Evolutionary conservation across 1,140 invertebrate species (phyloP), one percentile per base, ranked within the genome.

Genomic region (Pantala flavescens): DNA sequence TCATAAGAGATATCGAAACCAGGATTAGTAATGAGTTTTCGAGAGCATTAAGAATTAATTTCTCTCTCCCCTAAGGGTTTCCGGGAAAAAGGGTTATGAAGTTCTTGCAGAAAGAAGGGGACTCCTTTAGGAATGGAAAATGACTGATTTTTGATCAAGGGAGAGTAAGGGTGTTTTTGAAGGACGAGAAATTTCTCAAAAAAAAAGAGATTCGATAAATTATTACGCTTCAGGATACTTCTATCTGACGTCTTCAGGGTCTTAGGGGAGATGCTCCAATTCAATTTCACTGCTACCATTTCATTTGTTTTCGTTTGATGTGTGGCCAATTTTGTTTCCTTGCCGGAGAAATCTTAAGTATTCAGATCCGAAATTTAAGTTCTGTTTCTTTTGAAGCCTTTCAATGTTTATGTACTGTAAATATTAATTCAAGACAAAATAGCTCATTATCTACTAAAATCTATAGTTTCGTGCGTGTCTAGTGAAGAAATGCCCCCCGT

Each of bases 111-210:
- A 12, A 12, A 49, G 49, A 63, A 63, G 49, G 49, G n/a, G 49
- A 21, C 16, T 21, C n/a, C 16, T 16, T 63, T 63, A 21, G 49
- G n/a, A 63, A 63, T 63, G 49, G 49, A 21, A 63, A 63, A 63
- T 63, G 49, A 63, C 49, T 63, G 49, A 63, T 63, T 63, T 63
- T 63, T 63, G 49, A 63, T 63, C 16, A 63, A 63, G 49, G 49
- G 49, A 21, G 49, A 63, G 49, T 3, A 21, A 63, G 49, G 3
- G n/a, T 63, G 49, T 63, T 63, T 63, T 63, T 63, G 49, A 63
- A 63, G 12, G 49, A 63, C 49, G 49, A 63, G 49, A 21, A 63
- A 63, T 63, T 36, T 16, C 49, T 63, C 49, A 3, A 3, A 5
- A 12, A 63, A 63, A 63, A 63, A 63, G 49, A 12, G 49, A 63